Evolutionary conservation across 2,888 invertebrate species (phyloP).

Genomic region (Eupithecia inturbata): DNA sequence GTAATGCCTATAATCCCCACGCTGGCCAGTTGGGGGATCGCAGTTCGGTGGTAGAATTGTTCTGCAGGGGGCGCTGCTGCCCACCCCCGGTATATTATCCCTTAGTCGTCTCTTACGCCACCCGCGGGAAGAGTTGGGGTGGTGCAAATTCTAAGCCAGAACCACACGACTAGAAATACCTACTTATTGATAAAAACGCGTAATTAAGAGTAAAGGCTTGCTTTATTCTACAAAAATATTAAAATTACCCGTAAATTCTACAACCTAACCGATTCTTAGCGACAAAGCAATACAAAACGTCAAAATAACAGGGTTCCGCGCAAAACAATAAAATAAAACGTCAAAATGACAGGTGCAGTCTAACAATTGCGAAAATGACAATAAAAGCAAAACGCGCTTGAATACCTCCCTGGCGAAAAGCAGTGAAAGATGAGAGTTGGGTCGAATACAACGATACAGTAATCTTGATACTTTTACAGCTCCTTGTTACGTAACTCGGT

Average conservation of each 20-base stretch:
- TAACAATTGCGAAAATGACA: slow-evolving; percentile 38
- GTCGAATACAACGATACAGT: slow-evolving; percentile 59
- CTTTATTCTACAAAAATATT: background rate
- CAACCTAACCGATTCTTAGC: background rate
- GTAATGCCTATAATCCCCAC: no score
- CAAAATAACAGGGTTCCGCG: slow-evolving; percentile 30
- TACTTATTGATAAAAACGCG: background rate
- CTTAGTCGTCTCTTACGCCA: no score
- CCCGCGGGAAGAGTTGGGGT: no score
- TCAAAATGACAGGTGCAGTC: slow-evolving; percentile 36
- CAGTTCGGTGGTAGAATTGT: no score
- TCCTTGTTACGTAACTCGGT: slow-evolving; percentile 50
- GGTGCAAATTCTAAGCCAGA: no score
- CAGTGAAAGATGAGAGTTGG: slow-evolving; percentile 82
- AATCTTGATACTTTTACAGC: slow-evolving; percentile 65
- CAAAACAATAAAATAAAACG: slow-evolving; percentile 20
- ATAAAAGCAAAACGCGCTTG: slow-evolving; percentile 32
- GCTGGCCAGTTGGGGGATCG: no score
- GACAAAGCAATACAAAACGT: slow-evolving; percentile 17
- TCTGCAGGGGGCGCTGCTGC: no score
- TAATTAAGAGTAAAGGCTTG: background rate
- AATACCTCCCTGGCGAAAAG: slow-evolving; percentile 72
- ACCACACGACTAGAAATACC: no score
- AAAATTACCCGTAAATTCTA: background rate
- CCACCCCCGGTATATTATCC: no score